phyloP scores from a whole-genome alignment of 2,888 invertebrate genomes.

The Buathra laborator region DNA sequence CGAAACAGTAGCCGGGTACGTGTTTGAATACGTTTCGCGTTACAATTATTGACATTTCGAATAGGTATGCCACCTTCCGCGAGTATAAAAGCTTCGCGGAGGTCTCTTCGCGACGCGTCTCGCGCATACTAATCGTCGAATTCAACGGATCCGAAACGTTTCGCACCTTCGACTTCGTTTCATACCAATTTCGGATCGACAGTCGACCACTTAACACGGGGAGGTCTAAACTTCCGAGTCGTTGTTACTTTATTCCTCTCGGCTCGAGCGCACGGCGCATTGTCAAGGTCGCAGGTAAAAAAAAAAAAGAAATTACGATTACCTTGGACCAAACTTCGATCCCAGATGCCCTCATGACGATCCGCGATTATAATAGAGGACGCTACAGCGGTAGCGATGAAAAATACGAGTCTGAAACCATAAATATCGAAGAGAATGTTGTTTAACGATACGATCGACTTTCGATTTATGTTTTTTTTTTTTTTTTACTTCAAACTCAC shows the following conservation, averaged over 20 bases:
- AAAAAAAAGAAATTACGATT: neutral
- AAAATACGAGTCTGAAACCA: slow-evolving; percentile 91
- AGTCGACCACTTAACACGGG: slow-evolving; percentile 38
- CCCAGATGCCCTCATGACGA: slow-evolving; percentile 94
- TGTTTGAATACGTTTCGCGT: slow-evolving; percentile 20
- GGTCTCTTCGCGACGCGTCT: slow-evolving; percentile 38
- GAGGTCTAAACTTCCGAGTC: slow-evolving; percentile 29
- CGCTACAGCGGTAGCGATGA: slow-evolving; percentile 94
- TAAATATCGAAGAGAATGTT: neutral
- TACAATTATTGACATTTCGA: slow-evolving; percentile 39
- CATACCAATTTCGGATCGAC: slow-evolving; percentile 62
- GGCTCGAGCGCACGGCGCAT: neutral
- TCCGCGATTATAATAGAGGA: slow-evolving; percentile 93
- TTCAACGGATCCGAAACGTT: slow-evolving; percentile 39
- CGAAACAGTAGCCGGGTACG: neutral
- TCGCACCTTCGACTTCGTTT: slow-evolving; percentile 22
- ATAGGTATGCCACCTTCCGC: neutral
- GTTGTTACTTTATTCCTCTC: neutral
- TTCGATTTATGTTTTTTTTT: neutral
- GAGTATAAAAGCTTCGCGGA: slow-evolving; percentile 28
- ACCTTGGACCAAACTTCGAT: slow-evolving; percentile 93
- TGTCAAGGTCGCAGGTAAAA: slow-evolving; percentile 3
- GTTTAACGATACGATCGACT: neutral
- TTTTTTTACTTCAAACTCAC: slow-evolving; percentile 86
- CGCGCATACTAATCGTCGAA: slow-evolving; percentile 53